These are phyloP conservation scores for Tetramorium bicarinatum DNA, from an alignment of 2,888 invertebrate species.

Conservation along the genomic window DNA sequence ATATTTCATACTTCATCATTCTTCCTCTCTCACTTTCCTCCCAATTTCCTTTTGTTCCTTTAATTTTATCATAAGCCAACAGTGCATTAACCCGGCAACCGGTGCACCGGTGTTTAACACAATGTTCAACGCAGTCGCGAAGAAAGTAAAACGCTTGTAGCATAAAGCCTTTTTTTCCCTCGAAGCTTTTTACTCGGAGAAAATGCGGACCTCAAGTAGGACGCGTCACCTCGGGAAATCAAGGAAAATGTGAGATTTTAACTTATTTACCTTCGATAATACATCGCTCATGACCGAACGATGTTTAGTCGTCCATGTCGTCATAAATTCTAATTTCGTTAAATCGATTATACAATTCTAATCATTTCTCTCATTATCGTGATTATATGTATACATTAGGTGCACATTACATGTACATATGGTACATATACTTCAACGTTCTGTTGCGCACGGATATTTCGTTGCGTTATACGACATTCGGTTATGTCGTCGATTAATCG, in stretches of 20 bases:
- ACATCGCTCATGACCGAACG: background rate
- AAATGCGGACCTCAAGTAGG: slow-evolving; percentile 39
- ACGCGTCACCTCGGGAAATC: slow-evolving; percentile 29
- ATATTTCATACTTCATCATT: slow-evolving; percentile 70
- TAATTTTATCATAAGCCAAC: slow-evolving; percentile 40
- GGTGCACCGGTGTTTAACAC: slow-evolving; percentile 39
- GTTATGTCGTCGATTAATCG: slow-evolving; percentile 35
- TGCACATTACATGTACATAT: too few species aligned
- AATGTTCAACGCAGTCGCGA: slow-evolving; percentile 24
- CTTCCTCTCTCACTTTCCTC: slow-evolving; percentile 39
- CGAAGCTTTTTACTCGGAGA: slow-evolving; percentile 44
- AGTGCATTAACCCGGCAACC: slow-evolving; percentile 48
- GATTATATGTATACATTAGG: too few species aligned
- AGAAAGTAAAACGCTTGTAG: slow-evolving; percentile 43
- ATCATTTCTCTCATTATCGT: background rate
- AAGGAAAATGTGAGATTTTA: background rate
- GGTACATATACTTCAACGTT: background rate
- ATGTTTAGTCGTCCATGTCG: background rate
- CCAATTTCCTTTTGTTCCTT: slow-evolving; percentile 41
- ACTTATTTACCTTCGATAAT: background rate
- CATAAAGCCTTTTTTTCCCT: background rate
- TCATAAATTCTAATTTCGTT: background rate
- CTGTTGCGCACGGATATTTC: background rate
- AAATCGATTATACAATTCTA: background rate
- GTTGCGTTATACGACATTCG: background rate